Evolutionary conservation across 2,888 invertebrate species (phyloP).

Genomic region (Stenichneumon culpator): DNA sequence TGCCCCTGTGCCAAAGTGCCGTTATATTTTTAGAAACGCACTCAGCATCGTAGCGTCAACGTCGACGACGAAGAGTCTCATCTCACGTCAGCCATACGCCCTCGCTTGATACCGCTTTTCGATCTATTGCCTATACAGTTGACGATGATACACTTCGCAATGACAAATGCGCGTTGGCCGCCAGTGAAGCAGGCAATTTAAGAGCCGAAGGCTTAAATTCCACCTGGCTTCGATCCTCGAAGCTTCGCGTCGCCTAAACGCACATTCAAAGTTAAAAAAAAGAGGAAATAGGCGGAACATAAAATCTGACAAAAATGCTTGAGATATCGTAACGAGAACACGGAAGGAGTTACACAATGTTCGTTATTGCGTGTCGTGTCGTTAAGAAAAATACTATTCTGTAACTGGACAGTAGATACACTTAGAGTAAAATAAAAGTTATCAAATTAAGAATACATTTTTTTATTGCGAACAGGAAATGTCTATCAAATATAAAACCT

Average conservation of each 20-base stretch:
- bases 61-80: slow-evolving; percentile 60
- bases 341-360: no score
- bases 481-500: background rate
- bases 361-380: no score
- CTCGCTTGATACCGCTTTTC: slow-evolving; percentile 55
- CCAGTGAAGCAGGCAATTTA: background rate
- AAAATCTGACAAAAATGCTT: no score
- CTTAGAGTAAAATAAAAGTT: no score
- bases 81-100: slow-evolving; percentile 66
- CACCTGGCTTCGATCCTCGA: background rate
- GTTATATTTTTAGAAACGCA: slow-evolving; percentile 82
- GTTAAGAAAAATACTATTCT: no score
- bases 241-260: background rate
- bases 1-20: slow-evolving; percentile 79
- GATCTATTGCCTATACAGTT: slow-evolving; percentile 22
- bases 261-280: background rate
- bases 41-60: slow-evolving; percentile 78
- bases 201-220: background rate
- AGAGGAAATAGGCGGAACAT: no score
- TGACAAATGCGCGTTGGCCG: background rate
- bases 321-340: no score
- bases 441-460: no score
- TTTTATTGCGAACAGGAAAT: no score
- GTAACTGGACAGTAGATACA: no score
- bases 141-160: background rate